Evolutionary conservation across 2,888 invertebrate genomes (phyloP).

Genomic region (Drosophila mimica): DNA sequence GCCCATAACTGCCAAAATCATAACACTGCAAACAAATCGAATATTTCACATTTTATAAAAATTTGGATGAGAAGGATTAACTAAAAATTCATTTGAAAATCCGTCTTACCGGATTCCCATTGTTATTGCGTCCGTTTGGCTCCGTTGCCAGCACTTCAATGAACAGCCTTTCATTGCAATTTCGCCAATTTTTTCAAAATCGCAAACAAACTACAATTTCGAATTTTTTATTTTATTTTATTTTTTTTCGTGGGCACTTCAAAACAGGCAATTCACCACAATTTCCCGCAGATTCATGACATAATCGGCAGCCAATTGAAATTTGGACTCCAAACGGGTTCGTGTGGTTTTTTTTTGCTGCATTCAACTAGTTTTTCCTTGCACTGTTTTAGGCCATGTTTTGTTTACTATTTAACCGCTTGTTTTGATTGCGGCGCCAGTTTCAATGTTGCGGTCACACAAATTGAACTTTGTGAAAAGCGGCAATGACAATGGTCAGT

Average conservation of each 20-base stretch:
- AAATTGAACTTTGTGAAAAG: slow-evolving; percentile 50
- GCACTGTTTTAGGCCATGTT: slow-evolving; percentile 42
- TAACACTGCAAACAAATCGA: slow-evolving; percentile 55
- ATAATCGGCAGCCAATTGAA: slow-evolving; percentile 50
- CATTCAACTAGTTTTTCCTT: slow-evolving; percentile 64
- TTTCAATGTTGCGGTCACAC: slow-evolving; percentile 63
- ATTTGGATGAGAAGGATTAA: slow-evolving; percentile 22
- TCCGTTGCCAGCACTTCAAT: slow-evolving; percentile 59
- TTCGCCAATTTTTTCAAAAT: slow-evolving; percentile 45
- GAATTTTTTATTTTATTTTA: neutral
- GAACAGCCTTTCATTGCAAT: slow-evolving; percentile 35
- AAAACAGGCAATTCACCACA: slow-evolving; percentile 25
- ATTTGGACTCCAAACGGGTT: slow-evolving; percentile 66
- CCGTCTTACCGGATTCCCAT: slow-evolving; percentile 70
- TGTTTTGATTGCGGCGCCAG: slow-evolving; percentile 13
- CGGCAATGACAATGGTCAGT: slow-evolving; percentile 57
- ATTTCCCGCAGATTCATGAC: slow-evolving; percentile 46
- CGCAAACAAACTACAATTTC: slow-evolving; percentile 23
- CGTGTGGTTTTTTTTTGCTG: slow-evolving; percentile 47
- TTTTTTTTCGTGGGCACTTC: slow-evolving; percentile 32
- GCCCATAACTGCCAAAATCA: slow-evolving; percentile 84
- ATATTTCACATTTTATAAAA: no score
- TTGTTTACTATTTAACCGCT: slow-evolving; percentile 27
- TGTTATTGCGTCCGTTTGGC: slow-evolving; percentile 59
- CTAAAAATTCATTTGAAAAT: neutral